A percentile compares a stretch with the other conserved stretches of the same genome.
Evolutionary conservation across 1,140 invertebrate genomes (phyloP).

Genomic region (Lasaia peninsularis): DNA sequence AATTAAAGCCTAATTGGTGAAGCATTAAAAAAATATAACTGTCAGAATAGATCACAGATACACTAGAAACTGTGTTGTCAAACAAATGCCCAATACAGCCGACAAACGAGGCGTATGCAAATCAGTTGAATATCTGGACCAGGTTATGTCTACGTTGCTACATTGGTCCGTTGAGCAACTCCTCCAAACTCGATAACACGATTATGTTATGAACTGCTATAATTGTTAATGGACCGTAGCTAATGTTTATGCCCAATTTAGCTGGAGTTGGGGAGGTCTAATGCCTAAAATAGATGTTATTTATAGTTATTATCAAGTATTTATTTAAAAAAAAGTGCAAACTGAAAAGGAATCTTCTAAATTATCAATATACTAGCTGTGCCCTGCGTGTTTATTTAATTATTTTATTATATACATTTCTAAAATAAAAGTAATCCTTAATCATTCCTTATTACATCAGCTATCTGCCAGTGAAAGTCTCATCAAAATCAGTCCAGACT

Average conservation of each 20-base stretch:
- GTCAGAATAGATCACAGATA: no score
- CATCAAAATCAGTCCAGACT: no score
- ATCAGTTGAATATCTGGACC: conserved; percentile 37
- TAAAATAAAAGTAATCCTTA: no score
- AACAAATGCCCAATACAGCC: background rate
- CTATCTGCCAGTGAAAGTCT: no score
- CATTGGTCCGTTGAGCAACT: conserved; percentile 37
- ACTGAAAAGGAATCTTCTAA: background rate
- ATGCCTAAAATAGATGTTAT: background rate
- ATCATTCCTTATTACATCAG: no score
- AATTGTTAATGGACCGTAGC: conserved; percentile 16
- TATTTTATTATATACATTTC: no score
- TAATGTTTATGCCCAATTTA: background rate
- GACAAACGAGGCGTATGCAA: conserved; percentile 34
- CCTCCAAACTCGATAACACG: conserved; percentile 16
- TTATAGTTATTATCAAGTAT: background rate
- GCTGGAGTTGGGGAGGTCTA: background rate
- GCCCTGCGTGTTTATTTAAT: no score
- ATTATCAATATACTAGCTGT: no score
- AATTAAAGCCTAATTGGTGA: no score
- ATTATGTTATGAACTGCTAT: conserved; percentile 15
- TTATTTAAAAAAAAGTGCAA: background rate
- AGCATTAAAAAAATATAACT: no score
- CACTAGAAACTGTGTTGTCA: background rate
- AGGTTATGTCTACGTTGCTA: conserved; percentile 32